Evolutionary conservation across 2,797 vertebrate species (phyloP), one percentile per base, ranked within the genome.

Genomic region (Neosilurus hyrtlii): DNA sequence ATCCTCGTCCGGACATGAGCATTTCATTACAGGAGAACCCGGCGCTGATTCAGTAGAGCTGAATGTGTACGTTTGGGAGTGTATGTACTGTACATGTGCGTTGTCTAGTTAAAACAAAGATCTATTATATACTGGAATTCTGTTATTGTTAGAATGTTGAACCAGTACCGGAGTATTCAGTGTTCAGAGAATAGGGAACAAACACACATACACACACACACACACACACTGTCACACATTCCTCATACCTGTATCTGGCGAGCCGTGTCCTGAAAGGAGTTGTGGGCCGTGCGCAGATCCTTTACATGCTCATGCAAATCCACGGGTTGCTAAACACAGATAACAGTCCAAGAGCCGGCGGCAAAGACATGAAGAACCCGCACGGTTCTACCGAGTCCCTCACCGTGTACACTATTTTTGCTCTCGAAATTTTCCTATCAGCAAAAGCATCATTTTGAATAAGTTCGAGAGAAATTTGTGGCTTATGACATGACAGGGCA

Each of bases 291-390:
- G 51, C n/a, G 74, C 81, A 85, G 66, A 85, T 81, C 16, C 8
- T 30, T 11, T 20, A 24, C 54, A 22, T 85, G 73, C 37, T 70
- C 57, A 84, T 70, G 80, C 83, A 84, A 86, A 87, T 83, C 11
- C 11, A 15, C 77, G 24, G 78, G 78, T 73, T 68, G 80, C 56
- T 82, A 72, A 75, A 80, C 54, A n/a, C 20, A 63, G 84, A 83
- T 83, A 81, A 75, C 26, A 67, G 56, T 71, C 18, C 5, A 49
- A 57, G 68, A 75, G 83, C 80, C 24, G 57, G 49, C 0, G 49
- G 75, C 24, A 30, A 30, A 15, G 26, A 49, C 43, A 76, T 37
- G 26, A 66, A 76, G 63, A 49, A 71, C n/a, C 54, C 3, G 20
- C 18, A 12, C 63, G 52, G 67, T 30, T 86, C 63, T 35, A 9